These are phyloP conservation scores for Podarcis cretensis DNA, from an alignment of 2,113 vertebrate species.

Conservation along the genomic window DNA sequence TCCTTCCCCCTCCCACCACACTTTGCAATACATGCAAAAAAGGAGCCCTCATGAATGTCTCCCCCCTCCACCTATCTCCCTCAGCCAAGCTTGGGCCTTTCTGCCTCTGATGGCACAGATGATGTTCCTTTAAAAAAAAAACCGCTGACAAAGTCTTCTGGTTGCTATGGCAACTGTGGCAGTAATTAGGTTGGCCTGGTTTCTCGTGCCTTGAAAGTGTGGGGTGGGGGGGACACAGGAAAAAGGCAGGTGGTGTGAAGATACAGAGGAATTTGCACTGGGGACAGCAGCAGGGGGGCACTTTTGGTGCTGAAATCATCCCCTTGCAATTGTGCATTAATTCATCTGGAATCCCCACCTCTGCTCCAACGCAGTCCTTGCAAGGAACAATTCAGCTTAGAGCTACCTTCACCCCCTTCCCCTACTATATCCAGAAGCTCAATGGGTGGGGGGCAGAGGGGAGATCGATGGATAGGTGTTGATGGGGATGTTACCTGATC, in stretches of 20 bases:
- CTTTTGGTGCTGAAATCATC: neutral
- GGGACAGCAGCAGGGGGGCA: too few species aligned
- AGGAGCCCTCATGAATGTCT: neutral
- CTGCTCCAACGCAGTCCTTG: neutral
- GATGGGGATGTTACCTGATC: too few species aligned
- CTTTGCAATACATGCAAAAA: neutral
- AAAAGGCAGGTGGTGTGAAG: neutral
- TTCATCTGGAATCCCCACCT: neutral
- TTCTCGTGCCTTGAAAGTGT: conserved; percentile 24
- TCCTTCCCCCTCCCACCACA: neutral
- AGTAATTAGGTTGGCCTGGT: conserved; percentile 68
- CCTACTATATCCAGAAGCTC: neutral
- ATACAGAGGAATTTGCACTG: neutral
- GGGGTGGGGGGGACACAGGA: conserved; percentile 16
- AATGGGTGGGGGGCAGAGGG: neutral
- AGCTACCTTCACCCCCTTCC: neutral
- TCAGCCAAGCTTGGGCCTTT: neutral
- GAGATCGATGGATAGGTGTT: too few species aligned
- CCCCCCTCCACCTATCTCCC: neutral
- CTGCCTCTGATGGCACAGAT: neutral
- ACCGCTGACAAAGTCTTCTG: conserved; percentile 72
- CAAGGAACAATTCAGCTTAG: too few species aligned
- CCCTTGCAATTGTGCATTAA: neutral
- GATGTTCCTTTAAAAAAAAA: conserved; percentile 38
- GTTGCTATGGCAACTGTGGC: conserved; percentile 68